Evolutionary conservation across 2,888 invertebrate genomes (phyloP).

Genomic region (Buathra laborator): DNA sequence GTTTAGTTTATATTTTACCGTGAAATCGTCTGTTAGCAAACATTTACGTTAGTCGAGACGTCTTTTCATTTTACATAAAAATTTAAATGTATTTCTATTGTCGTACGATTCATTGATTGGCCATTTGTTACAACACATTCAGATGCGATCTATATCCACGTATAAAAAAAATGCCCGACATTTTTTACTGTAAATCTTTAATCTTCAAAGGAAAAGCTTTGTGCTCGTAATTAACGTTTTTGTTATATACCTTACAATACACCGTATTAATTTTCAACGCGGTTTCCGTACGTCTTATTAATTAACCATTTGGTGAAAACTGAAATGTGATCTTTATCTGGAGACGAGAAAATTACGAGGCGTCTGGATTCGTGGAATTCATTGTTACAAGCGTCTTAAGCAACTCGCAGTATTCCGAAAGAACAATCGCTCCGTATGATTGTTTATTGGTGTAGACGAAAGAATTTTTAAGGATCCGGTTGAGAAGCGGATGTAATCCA

Average conservation of each 20-base stretch:
- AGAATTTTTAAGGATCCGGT: neutral
- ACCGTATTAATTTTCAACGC: too few species aligned
- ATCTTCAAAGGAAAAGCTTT: too few species aligned
- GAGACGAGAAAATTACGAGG: neutral
- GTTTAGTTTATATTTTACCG: neutral
- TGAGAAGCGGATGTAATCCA: slow-evolving; percentile 9
- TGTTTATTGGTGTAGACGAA: neutral
- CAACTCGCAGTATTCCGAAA: neutral
- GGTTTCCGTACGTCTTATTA: neutral
- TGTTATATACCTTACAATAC: too few species aligned
- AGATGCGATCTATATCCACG: too few species aligned
- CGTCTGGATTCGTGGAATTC: neutral
- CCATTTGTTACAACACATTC: neutral
- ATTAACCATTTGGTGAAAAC: neutral
- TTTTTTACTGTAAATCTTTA: too few species aligned
- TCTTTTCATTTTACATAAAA: too few species aligned
- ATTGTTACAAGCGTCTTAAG: neutral
- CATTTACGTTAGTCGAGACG: neutral
- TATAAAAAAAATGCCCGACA: too few species aligned
- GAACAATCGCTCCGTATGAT: neutral
- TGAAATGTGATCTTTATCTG: neutral
- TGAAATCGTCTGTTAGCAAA: neutral
- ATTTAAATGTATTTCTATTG: neutral
- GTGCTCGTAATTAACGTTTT: too few species aligned
- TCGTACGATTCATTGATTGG: neutral